These are phyloP conservation scores for Dolichoris vasculosae DNA, from an alignment of 1,140 invertebrate species.

Conservation along the genomic window DNA sequence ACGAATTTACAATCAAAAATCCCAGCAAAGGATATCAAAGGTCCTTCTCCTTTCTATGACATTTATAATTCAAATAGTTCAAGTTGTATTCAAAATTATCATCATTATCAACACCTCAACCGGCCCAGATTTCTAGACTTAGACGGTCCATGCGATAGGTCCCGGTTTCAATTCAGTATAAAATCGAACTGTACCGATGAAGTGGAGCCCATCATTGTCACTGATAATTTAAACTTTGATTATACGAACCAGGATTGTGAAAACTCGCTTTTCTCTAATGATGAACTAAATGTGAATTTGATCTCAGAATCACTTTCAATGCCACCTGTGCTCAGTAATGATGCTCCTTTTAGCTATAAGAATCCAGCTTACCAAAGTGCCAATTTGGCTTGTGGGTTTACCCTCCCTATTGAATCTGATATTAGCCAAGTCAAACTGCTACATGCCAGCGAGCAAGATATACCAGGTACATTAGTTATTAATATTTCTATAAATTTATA, in stretches of 20 bases:
- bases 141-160: neutral
- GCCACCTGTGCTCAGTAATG: constrained; percentile 74
- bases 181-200: constrained; percentile 74
- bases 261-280: constrained; percentile 50
- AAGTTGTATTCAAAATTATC: neutral
- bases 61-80: constrained; percentile 62
- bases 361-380: constrained; percentile 85
- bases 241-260: neutral
- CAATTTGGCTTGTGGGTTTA: constrained; percentile 75
- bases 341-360: constrained; percentile 79
- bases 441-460: constrained; percentile 72
- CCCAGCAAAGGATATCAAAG: constrained; percentile 65
- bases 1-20: constrained; percentile 65
- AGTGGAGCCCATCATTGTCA: constrained; percentile 51
- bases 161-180: constrained; percentile 56
- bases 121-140: neutral
- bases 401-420: constrained; percentile 47
- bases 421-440: constrained; percentile 63
- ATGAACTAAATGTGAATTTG: constrained; percentile 68
- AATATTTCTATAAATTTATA: neutral
- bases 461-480: constrained; percentile 66
- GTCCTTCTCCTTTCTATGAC: constrained; percentile 66
- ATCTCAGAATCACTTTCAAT: constrained; percentile 76
- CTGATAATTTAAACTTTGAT: constrained; percentile 28
- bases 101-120: constrained; percentile 15